phyloP scores from a whole-genome alignment of 2,797 vertebrate genomes.

The Xiphorhynchus erythropygius region DNA sequence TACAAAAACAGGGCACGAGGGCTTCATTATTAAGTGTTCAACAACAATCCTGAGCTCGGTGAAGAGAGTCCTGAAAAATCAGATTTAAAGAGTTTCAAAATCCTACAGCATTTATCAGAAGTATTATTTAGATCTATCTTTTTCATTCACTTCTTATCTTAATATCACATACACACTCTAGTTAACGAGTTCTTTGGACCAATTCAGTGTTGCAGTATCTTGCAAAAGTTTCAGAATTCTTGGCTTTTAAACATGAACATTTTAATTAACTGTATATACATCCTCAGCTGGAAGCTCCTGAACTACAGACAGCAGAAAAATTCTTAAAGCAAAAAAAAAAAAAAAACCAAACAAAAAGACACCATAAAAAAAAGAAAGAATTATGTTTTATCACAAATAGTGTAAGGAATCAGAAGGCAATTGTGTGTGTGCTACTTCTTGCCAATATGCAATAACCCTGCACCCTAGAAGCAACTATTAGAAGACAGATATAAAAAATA shows the following conservation, averaged over 20 bases:
- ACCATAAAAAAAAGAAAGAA: not conserved
- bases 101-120: not conserved
- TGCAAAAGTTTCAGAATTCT: not conserved
- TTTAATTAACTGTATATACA: not conserved
- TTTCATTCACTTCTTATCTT: not conserved
- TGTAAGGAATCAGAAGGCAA: not conserved
- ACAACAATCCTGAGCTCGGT: conserved; percentile 93
- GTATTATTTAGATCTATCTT: not conserved
- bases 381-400: not conserved
- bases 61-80: conserved; percentile 88
- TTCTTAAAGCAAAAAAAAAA: not conserved
- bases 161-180: not conserved
- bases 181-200: not conserved
- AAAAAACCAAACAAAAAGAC: not conserved
- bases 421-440: not conserved
- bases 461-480: not conserved
- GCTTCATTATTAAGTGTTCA: conserved; percentile 97
- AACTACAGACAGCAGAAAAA: not conserved
- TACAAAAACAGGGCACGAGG: conserved; percentile 91
- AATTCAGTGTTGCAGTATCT: not conserved
- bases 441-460: not conserved
- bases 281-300: not conserved
- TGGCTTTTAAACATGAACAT: not conserved
- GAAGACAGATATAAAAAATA: not conserved
- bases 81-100: conserved; percentile 47